Evolutionary conservation across 2,797 vertebrate genomes (phyloP), one percentile per base, ranked within the genome.

Genomic region (Graptemys geographica): DNA sequence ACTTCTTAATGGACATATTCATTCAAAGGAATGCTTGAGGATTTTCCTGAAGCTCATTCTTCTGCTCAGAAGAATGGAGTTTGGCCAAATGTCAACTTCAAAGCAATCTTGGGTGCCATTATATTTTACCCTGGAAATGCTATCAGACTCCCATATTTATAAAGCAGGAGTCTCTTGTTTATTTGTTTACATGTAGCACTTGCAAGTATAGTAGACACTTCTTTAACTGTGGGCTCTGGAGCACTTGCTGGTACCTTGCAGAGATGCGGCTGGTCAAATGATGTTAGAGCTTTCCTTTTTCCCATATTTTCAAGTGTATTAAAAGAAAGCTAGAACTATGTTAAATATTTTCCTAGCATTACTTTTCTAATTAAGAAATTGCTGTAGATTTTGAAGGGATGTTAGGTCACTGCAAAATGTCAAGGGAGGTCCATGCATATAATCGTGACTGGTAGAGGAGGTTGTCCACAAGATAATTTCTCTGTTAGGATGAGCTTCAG

Each of bases 401-500:
- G 5, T 86, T 93, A 92, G 81, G 19, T 47, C 74, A 41, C 21
- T 74, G 21, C 69, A 74, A 37, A 74, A 74, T 33, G 10, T 37
- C 19, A 41, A 41, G 37, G 19, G 37, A 41, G 69, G 37, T 41
- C 5, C 37, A 74, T 74, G 4, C 37, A 41, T 74, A 74, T 74
- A 41, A 23, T 25, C 1, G 9, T 41, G 37, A 88, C 19, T 80
- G 37, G 53, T 82, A 86, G 57, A 87, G 3, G 49, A 69, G 84
- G 87, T 62, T 94, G 37, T 92, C 83, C 92, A 72, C 59, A 76
- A 82, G n/a, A 25, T 12, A 86, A 5, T 95, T 96, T 96, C 59
- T 93, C 62, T 82, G 21, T 93, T 84, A 57, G 13, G 90, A 84
- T 65, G 41, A 85, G 33, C 41, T 82, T 92, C 59, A 84, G 57